A percentile compares a stretch with the other conserved stretches of the same genome.
These are phyloP conservation scores for Archocentrus centrarchus DNA, from an alignment of 2,113 vertebrate genomes.

Conservation along the genomic window DNA sequence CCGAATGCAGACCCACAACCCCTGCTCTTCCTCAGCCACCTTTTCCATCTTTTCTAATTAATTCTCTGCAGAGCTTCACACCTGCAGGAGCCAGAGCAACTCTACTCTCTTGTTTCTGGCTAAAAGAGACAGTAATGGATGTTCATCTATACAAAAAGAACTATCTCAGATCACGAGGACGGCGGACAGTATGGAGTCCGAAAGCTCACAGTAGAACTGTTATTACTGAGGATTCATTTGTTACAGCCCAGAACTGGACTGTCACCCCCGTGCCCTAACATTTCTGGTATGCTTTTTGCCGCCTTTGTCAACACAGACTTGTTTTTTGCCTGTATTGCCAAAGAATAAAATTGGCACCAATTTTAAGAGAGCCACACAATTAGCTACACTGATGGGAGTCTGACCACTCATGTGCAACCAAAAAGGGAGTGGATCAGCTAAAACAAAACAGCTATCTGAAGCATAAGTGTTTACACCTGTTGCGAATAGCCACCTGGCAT, in stretches of 20 bases:
- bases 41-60: conserved; percentile 73
- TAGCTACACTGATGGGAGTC: background rate
- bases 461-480: background rate
- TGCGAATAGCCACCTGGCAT: background rate
- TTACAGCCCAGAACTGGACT: background rate
- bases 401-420: background rate
- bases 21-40: conserved; percentile 49
- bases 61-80: conserved; percentile 63
- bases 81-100: conserved; percentile 46
- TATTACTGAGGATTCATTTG: conserved; percentile 16
- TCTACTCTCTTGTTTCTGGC: conserved; percentile 57
- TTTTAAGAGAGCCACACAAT: background rate
- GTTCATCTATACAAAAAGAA: conserved; percentile 43
- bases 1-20: conserved; percentile 33
- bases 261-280: background rate
- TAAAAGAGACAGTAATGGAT: conserved; percentile 69
- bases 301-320: conserved; percentile 8
- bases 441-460: background rate
- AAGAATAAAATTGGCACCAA: background rate
- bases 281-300: background rate
- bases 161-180: conserved; percentile 38
- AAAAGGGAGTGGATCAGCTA: background rate
- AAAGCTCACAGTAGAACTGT: conserved; percentile 3
- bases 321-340: background rate
- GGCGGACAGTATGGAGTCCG: conserved; percentile 28